phyloP scores from a whole-genome alignment of 1,140 invertebrate species.

The Drosophila nebulosa region DNA sequence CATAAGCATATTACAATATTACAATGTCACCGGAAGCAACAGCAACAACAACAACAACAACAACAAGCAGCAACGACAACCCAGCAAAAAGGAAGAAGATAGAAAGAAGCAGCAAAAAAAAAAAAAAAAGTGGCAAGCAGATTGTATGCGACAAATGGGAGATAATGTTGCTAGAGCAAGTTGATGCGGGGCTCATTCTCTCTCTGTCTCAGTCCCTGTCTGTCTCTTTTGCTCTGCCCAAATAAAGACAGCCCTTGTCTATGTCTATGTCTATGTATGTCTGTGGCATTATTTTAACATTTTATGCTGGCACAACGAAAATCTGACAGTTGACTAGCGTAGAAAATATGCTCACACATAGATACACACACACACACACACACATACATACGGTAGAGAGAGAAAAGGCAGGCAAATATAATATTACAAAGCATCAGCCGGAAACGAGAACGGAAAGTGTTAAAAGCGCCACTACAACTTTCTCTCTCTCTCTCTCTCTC shows the following conservation, averaged over 20 bases:
- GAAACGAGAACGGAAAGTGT: constrained; percentile 60
- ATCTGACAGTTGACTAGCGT: constrained; percentile 78
- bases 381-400: neutral
- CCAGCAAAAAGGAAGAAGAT: neutral
- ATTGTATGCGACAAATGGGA: constrained; percentile 79
- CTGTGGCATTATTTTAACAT: constrained; percentile 77
- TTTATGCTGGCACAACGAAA: constrained; percentile 78
- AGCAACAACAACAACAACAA: constrained; percentile 37
- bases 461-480: constrained; percentile 27
- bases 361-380: constrained; percentile 7
- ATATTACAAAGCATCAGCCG: constrained; percentile 57
- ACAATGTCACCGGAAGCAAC: constrained; percentile 76
- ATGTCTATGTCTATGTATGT: constrained; percentile 53
- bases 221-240: constrained; percentile 12
- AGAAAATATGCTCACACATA: constrained; percentile 64
- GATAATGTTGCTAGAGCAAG: constrained; percentile 69
- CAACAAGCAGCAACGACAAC: constrained; percentile 37
- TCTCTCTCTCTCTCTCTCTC: too few species aligned
- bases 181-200: neutral
- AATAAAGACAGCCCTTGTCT: constrained; percentile 61
- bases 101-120: neutral
- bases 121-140: constrained; percentile 56
- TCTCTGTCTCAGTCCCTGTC: too few species aligned
- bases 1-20: constrained; percentile 79
- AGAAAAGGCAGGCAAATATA: constrained; percentile 49